These are phyloP conservation scores for Salminus brasiliensis DNA, from an alignment of 2,113 vertebrate genomes.

Conservation along the genomic window DNA sequence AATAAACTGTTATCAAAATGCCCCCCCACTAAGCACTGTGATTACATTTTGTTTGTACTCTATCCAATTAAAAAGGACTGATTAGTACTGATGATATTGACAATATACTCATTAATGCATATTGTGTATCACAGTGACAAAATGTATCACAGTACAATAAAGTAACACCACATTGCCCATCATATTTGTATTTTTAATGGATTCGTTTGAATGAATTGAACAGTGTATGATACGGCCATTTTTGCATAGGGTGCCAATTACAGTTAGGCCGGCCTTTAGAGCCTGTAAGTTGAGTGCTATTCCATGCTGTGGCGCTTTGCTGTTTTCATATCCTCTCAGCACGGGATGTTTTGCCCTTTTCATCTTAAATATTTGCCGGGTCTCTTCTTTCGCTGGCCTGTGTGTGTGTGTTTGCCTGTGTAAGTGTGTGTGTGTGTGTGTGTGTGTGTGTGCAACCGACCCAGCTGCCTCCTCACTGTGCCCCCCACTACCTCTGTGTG, in stretches of 20 bases:
- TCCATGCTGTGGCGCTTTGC: slow-evolving; percentile 11
- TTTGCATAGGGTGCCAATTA: background rate
- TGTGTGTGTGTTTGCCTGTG: slow-evolving; percentile 57
- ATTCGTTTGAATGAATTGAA: too few relatives aligned
- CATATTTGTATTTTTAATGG: too few relatives aligned
- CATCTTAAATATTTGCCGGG: slow-evolving; percentile 49
- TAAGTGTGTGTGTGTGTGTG: background rate
- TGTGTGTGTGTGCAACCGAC: slow-evolving; percentile 65
- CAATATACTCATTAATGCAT: too few relatives aligned
- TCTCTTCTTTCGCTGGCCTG: slow-evolving; percentile 55
- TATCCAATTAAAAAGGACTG: too few relatives aligned
- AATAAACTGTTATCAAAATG: too few relatives aligned
- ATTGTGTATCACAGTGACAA: too few relatives aligned
- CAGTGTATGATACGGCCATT: too few relatives aligned
- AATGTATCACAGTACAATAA: too few relatives aligned
- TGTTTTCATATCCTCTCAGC: slow-evolving; percentile 26
- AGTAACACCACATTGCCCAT: too few relatives aligned
- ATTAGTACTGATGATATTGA: too few relatives aligned
- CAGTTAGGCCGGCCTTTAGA: background rate
- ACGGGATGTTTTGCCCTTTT: slow-evolving; percentile 45
- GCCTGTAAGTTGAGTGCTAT: background rate
- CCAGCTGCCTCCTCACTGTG: slow-evolving; percentile 71
- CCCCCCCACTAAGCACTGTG: too few relatives aligned
- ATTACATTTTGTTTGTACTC: too few relatives aligned
- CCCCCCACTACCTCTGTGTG: slow-evolving; percentile 43